phyloP scores from a whole-genome alignment of 2,113 vertebrate genomes.

The Ammospiza caudacuta region DNA sequence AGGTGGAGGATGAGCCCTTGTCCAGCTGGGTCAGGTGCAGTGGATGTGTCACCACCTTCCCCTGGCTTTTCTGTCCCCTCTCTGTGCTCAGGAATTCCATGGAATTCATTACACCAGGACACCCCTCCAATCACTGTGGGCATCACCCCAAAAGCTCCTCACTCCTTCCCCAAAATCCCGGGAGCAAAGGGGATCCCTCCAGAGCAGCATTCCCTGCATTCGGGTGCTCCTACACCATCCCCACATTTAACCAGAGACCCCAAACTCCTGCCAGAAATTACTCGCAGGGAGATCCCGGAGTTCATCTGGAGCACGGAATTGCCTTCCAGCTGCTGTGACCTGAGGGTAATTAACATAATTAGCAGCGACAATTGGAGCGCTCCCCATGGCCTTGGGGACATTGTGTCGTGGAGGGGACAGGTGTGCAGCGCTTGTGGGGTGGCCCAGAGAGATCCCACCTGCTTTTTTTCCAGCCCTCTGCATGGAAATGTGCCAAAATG shows the following conservation, averaged over 20 bases:
- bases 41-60: neutral
- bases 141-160: neutral
- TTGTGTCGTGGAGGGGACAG: fast-evolving
- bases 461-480: neutral
- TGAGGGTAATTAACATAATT: slow-evolving; percentile 16
- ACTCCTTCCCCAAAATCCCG: fast-evolving
- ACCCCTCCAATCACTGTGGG: fast-evolving
- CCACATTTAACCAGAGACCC: neutral
- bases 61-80: neutral
- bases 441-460: neutral
- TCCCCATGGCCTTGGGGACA: fast-evolving
- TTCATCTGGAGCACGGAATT: neutral
- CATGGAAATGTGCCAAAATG: neutral
- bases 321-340: neutral
- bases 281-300: neutral
- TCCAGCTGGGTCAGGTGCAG: neutral
- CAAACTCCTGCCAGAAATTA: neutral
- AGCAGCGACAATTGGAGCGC: neutral
- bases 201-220: neutral
- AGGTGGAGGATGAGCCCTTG: neutral
- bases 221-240: neutral
- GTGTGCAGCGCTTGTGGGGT: neutral
- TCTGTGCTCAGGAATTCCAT: fast-evolving
- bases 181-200: neutral
- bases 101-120: neutral